phyloP scores from a whole-genome alignment of 2,797 vertebrate genomes.

The Pelochelys cantorii region DNA sequence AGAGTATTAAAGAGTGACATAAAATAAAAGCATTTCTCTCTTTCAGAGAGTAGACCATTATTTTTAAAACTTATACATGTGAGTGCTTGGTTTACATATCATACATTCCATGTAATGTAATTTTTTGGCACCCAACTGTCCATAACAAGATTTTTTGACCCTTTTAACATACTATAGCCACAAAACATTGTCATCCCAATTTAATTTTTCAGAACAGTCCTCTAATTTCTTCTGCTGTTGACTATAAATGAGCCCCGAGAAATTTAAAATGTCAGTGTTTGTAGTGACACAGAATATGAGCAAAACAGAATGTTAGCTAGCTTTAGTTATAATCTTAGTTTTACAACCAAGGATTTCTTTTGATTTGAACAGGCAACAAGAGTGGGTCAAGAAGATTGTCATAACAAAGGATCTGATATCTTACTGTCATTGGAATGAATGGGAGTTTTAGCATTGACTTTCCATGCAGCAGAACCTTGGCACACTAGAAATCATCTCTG shows the following conservation, averaged over 20 bases:
- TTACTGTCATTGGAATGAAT: neutral
- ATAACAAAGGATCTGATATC: neutral
- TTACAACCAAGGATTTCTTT: neutral
- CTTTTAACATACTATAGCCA: neutral
- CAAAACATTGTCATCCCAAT: neutral
- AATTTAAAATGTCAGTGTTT: neutral
- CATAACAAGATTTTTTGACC: constrained; percentile 6
- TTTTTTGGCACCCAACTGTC: constrained; percentile 24
- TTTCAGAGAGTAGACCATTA: neutral
- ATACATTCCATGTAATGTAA: constrained; percentile 21
- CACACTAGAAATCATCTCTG: neutral
- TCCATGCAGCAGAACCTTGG: neutral
- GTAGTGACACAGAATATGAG: neutral
- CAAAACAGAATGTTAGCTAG: constrained; percentile 3
- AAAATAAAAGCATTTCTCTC: constrained; percentile 12
- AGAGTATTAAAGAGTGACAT: neutral
- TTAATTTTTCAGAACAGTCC: constrained; percentile 1
- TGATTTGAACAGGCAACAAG: neutral
- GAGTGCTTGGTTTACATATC: constrained; percentile 28
- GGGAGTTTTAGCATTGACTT: neutral
- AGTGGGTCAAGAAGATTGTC: neutral
- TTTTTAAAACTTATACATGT: neutral
- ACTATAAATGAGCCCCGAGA: neutral
- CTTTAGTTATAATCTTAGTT: neutral
- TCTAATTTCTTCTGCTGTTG: neutral